These are phyloP conservation scores for Zaprionus lachaisei DNA, from an alignment of 1,140 invertebrate genomes.

Conservation along the genomic window DNA sequence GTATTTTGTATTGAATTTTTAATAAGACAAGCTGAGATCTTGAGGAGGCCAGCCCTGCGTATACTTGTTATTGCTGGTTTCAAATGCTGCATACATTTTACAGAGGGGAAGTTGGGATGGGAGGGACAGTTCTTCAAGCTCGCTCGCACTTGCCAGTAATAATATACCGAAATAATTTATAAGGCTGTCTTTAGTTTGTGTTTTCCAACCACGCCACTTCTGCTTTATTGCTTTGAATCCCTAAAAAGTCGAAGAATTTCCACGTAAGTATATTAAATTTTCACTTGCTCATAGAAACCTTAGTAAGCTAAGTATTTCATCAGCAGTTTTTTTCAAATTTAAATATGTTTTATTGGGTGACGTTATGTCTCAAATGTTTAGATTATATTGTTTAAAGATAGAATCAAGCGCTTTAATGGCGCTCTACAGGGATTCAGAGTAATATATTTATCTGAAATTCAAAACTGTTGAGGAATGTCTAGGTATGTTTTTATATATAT, in stretches of 20 bases:
- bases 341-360: too few species aligned
- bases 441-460: too few species aligned
- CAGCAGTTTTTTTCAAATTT: too few species aligned
- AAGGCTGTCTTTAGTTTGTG: not conserved
- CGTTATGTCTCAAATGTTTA: too few species aligned
- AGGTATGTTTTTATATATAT: too few species aligned
- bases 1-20: conserved; percentile 81
- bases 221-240: not conserved
- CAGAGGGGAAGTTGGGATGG: not conserved
- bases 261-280: not conserved
- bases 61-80: conserved; percentile 34
- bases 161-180: conserved; percentile 18
- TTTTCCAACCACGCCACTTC: not conserved
- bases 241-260: not conserved
- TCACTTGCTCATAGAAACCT: not conserved
- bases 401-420: not conserved
- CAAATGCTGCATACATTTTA: conserved; percentile 30
- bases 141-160: conserved; percentile 1
- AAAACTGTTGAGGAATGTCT: too few species aligned
- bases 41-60: conserved; percentile 13
- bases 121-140: not conserved
- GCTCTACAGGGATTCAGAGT: too few species aligned
- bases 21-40: conserved; percentile 66
- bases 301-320: too few species aligned
- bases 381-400: not conserved